Base-by-base conservation (phyloP, 1,140 invertebrate species). In the Phortica variegata region DNA sequence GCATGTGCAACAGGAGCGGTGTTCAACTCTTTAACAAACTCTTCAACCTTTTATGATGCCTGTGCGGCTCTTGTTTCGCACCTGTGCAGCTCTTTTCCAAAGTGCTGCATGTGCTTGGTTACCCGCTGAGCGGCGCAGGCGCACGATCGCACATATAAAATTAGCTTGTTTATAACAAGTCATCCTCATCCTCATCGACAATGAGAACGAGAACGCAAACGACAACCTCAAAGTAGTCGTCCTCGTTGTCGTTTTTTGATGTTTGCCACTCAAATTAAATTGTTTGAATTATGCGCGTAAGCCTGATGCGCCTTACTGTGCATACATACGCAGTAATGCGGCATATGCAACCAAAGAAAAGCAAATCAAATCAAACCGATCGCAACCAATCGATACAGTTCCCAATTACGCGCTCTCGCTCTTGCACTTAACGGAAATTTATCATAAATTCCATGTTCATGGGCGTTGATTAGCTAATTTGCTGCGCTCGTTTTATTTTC, bases 391-490 rank as follows among this genome's bases (percentile, higher is more conserved):
- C 65, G 65, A 65, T 61, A 68, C 62, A 49, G 62, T 68, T 56
- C 61, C 68, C 59, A 66, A 56, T 66, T 66, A 63, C 57, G 62
- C 49, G 62, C 46, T 66, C 63, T 66, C 23, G 51, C 54, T 58
- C 57, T 58, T 57, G 60, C 50, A 23, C 34, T 68, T 65, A 63
- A 63, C 63, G 57, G 63, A 68, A 63, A 68, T 68, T 68, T 68
- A 68, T 68, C 63, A 68, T 68, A 68, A 68, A 68, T 68, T 68
- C 63, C 63, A 60, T 58, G 58, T 60, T 68, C 68, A 68, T 68
- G 63, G 63, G 63, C 63, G 63, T 68, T 68, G 63, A 68, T 68
- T 68, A 68, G 63, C 63, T 68, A 68, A 68, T 68, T 68, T 68
- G 63, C 49, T 62, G 57, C 63, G 63, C 63, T 68, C 63, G 60